Evolutionary conservation across 2,888 invertebrate species (phyloP).

Genomic region (Diarsia mendica): DNA sequence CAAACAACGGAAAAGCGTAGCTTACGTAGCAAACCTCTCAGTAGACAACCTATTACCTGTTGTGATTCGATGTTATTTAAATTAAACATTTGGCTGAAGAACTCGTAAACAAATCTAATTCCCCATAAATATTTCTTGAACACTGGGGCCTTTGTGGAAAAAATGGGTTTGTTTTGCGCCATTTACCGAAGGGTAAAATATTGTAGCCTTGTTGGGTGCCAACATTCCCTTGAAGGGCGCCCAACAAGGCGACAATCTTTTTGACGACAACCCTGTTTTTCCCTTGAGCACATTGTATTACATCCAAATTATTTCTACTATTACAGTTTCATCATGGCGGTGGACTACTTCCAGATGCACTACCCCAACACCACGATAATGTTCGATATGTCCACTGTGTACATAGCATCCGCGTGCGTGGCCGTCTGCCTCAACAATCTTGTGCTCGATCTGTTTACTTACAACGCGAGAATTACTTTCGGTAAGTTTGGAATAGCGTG

Average conservation of each 20-base stretch:
- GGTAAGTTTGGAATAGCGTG: conserved; percentile 88
- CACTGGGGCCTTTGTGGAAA: neutral
- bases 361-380: conserved; percentile 96
- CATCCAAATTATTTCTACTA: neutral
- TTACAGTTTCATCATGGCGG: conserved; percentile 97
- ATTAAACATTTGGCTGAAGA: neutral
- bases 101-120: neutral
- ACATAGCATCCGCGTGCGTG: conserved; percentile 96
- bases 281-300: neutral
- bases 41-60: neutral
- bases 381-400: conserved; percentile 97
- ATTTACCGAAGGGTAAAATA: neutral
- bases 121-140: neutral
- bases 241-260: neutral
- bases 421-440: conserved; percentile 96
- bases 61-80: neutral
- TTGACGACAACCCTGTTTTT: neutral
- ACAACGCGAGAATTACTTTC: conserved; percentile 96
- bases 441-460: conserved; percentile 94
- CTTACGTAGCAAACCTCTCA: neutral
- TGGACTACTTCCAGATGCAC: conserved; percentile 96
- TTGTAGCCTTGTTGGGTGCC: conserved; percentile 9
- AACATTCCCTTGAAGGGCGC: neutral
- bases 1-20: neutral
- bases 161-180: neutral